phyloP scores from a whole-genome alignment of 2,888 invertebrate species.

The Busseola fusca region DNA sequence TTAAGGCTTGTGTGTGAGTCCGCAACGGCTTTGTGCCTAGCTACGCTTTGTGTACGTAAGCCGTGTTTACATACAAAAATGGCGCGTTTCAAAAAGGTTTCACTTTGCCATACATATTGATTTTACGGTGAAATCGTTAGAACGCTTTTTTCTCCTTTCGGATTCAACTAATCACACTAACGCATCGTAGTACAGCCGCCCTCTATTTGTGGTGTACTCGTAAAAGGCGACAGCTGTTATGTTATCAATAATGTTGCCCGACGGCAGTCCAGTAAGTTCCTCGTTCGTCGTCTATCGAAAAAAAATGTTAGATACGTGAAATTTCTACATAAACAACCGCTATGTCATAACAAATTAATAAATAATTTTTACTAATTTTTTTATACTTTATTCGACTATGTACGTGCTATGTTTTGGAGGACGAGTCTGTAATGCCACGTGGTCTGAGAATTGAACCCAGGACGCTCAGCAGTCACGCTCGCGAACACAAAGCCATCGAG shows the following conservation, averaged over 20 bases:
- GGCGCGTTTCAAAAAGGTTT: slow-evolving; percentile 13
- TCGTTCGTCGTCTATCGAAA: too few species aligned
- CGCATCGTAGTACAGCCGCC: background rate
- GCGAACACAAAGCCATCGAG: background rate
- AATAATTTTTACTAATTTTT: too few species aligned
- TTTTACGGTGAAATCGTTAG: slow-evolving; percentile 5
- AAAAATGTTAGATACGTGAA: too few species aligned
- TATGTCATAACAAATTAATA: too few species aligned
- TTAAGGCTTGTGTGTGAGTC: background rate
- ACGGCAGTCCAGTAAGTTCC: background rate
- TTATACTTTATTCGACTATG: too few species aligned
- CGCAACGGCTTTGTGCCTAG: background rate
- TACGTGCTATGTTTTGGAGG: background rate
- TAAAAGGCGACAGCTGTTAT: slow-evolving; percentile 9
- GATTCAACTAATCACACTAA: background rate
- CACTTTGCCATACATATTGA: slow-evolving; percentile 18
- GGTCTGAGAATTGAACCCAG: background rate
- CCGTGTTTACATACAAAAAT: slow-evolving; percentile 31
- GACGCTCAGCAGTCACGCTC: background rate
- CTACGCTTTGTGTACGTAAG: slow-evolving; percentile 13
- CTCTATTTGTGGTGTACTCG: background rate
- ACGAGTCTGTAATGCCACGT: background rate
- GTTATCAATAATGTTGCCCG: slow-evolving; percentile 20
- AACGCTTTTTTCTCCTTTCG: background rate
- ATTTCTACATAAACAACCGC: too few species aligned